These are phyloP conservation scores for Sesamia nonagrioides DNA, from an alignment of 1,140 invertebrate species.

Conservation along the genomic window DNA sequence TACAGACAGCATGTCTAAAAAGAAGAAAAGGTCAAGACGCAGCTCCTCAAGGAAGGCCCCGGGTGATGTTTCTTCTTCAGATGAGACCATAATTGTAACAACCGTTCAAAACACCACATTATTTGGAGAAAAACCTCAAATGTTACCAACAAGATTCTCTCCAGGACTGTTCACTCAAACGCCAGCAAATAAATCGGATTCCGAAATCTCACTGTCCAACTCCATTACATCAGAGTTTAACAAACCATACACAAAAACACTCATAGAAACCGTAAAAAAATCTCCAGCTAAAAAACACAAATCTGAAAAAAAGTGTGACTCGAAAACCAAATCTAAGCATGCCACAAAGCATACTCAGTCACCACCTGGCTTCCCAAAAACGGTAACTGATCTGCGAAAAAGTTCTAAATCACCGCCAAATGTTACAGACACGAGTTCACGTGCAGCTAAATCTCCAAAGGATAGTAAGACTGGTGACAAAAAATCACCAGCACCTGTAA, in stretches of 20 bases:
- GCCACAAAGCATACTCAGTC: not conserved
- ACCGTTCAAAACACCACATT: not conserved
- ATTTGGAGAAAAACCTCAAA: not conserved
- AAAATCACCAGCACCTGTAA: not conserved
- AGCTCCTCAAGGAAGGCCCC: not conserved
- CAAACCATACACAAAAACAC: not conserved
- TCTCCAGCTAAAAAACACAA: not conserved
- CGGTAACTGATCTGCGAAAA: not conserved
- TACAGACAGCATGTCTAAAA: not conserved
- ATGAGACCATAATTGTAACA: not conserved
- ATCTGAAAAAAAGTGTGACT: not conserved
- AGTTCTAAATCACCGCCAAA: not conserved
- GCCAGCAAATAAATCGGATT: not conserved
- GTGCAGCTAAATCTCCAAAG: too few relatives aligned
- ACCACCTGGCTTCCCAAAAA: not conserved
- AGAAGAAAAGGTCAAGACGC: not conserved
- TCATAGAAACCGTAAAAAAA: not conserved
- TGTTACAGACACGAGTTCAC: too few relatives aligned
- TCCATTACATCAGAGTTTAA: not conserved
- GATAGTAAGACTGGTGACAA: not conserved
- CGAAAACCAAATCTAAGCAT: not conserved
- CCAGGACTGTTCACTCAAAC: not conserved
- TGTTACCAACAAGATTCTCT: not conserved
- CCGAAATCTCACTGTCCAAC: not conserved
- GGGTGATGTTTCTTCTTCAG: not conserved